phyloP scores from a whole-genome alignment of 2,113 vertebrate genomes.

The Pteropus alecto region DNA sequence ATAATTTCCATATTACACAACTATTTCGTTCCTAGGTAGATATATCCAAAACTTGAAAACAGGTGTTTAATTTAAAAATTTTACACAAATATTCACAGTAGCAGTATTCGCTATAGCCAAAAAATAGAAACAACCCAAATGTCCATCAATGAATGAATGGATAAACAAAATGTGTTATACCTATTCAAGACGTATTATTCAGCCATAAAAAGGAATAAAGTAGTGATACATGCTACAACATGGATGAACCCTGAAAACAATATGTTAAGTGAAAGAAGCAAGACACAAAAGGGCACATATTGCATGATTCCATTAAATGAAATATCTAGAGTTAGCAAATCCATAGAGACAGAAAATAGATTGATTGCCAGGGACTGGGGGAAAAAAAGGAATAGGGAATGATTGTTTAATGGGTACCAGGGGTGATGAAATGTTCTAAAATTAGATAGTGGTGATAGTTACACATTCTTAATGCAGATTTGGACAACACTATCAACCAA shows the following conservation, averaged over 20 bases:
- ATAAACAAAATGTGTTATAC: background rate
- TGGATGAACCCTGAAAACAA: background rate
- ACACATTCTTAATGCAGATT: background rate
- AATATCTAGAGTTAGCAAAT: background rate
- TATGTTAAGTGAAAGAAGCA: background rate
- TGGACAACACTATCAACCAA: background rate
- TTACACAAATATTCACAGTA: background rate
- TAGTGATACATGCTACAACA: background rate
- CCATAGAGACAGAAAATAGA: background rate
- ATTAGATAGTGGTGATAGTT: background rate
- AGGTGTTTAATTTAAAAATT: background rate
- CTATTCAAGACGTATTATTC: background rate
- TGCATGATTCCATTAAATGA: background rate
- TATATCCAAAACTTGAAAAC: background rate
- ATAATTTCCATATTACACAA: background rate
- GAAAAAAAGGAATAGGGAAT: background rate
- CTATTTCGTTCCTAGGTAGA: background rate
- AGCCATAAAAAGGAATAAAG: background rate
- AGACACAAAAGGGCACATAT: background rate
- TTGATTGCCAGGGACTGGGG: background rate
- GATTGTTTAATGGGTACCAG: background rate
- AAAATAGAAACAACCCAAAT: background rate
- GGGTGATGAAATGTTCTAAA: background rate
- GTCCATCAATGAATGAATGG: background rate
- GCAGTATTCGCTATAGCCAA: background rate